phyloP scores from a whole-genome alignment of 2,797 vertebrate species.

The Benthosema pterotum region DNA sequence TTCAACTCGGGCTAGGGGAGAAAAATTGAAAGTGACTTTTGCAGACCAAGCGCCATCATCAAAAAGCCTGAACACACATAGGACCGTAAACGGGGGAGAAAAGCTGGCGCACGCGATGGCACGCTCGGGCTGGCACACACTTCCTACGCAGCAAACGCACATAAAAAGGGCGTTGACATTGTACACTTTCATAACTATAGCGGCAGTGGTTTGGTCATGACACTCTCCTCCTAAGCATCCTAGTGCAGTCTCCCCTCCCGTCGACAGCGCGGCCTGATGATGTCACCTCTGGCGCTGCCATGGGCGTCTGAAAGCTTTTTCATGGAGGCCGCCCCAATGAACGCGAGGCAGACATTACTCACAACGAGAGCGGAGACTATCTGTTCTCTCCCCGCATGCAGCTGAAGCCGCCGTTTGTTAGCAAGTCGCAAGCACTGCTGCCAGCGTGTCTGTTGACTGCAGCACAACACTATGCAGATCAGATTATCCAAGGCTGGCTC shows the following conservation, averaged over 20 bases:
- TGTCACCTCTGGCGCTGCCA: slow-evolving; percentile 83
- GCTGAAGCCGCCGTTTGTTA: slow-evolving; percentile 83
- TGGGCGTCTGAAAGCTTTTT: slow-evolving; percentile 79
- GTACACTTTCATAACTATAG: slow-evolving; percentile 36
- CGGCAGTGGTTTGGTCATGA: slow-evolving; percentile 64
- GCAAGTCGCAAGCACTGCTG: slow-evolving; percentile 61
- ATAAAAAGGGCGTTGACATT: slow-evolving; percentile 60
- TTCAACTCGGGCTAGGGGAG: slow-evolving; percentile 47
- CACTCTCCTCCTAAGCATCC: slow-evolving; percentile 56
- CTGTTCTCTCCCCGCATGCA: slow-evolving; percentile 79
- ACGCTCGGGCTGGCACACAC: slow-evolving; percentile 28
- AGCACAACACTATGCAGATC: slow-evolving; percentile 57
- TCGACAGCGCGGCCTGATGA: slow-evolving; percentile 81
- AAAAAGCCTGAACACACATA: slow-evolving; percentile 44
- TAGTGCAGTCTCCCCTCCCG: slow-evolving; percentile 48
- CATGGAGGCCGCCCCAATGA: slow-evolving; percentile 77
- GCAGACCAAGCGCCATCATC: slow-evolving; percentile 48
- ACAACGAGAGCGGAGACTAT: slow-evolving; percentile 83
- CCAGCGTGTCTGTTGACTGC: slow-evolving; percentile 62
- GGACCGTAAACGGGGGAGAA: slow-evolving; percentile 33
- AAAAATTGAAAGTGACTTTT: slow-evolving; percentile 32
- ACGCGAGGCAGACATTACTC: slow-evolving; percentile 89
- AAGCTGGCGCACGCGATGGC: slow-evolving; percentile 36
- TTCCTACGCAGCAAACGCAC: slow-evolving; percentile 29
- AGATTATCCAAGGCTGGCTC: slow-evolving; percentile 45